These are phyloP conservation scores for Phalacrocorax aristotelis DNA, from an alignment of 2,113 vertebrate genomes.

Conservation along the genomic window DNA sequence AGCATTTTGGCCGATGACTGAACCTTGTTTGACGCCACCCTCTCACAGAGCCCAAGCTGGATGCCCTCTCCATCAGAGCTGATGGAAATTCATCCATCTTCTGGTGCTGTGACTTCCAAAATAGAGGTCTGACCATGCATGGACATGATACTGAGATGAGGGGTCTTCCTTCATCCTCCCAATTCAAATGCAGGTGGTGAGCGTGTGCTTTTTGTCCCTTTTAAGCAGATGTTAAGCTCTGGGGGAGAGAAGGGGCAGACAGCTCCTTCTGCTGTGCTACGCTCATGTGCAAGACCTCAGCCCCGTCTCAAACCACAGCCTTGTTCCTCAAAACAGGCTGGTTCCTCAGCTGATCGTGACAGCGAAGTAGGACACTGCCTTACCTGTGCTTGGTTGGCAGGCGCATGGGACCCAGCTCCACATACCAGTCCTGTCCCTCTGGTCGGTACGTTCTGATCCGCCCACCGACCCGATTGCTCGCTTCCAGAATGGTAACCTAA, in stretches of 20 bases:
- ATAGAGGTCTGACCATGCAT: fast-evolving
- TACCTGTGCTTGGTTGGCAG: neutral
- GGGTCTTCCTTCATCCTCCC: no score
- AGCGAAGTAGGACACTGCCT: fast-evolving
- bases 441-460: neutral
- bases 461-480: neutral
- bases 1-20: neutral
- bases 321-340: fast-evolving
- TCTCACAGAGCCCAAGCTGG: neutral
- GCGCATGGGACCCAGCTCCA: slow-evolving; percentile 48
- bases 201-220: neutral
- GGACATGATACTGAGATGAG: neutral
- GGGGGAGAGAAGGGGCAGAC: no score
- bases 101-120: neutral
- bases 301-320: neutral
- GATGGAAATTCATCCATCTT: neutral
- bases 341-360: fast-evolving
- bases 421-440: neutral
- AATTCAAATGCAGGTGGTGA: neutral
- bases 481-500: neutral
- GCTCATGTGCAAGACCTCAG: neutral
- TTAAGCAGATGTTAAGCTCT: neutral
- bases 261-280: neutral
- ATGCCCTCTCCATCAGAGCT: neutral
- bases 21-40: neutral